Evolutionary conservation across 2,888 invertebrate genomes (phyloP).

Genomic region (Habroteleia sp.): DNA sequence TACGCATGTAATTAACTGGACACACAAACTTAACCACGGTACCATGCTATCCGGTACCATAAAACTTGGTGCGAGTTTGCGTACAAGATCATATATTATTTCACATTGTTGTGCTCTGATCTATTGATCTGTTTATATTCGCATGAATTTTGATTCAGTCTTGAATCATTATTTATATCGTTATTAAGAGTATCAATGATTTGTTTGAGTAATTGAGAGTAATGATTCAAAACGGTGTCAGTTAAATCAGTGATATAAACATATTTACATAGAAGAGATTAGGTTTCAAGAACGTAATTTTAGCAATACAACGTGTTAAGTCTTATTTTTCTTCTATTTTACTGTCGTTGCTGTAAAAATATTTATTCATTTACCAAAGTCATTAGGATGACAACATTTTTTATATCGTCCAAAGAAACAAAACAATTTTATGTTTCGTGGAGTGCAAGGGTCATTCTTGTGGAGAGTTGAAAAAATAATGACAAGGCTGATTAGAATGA

Average conservation of each 20-base stretch:
- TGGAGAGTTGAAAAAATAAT: conserved; percentile 69
- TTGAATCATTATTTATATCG: conserved; percentile 50
- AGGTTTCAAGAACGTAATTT: background rate
- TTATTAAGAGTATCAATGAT: conserved; percentile 48
- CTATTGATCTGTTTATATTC: conserved; percentile 74
- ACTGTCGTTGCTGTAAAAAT: too few relatives aligned
- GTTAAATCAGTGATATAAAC: conserved; percentile 18
- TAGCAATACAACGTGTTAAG: too few relatives aligned
- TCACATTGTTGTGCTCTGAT: conserved; percentile 69
- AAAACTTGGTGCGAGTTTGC: conserved; percentile 50
- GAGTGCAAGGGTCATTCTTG: conserved; percentile 65
- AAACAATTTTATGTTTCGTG: conserved; percentile 35
- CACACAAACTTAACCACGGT: conserved; percentile 75
- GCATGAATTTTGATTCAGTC: conserved; percentile 61
- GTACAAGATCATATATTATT: conserved; percentile 72
- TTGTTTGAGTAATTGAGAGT: conserved; percentile 39
- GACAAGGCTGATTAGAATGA: conserved; percentile 76
- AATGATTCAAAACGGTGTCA: conserved; percentile 36
- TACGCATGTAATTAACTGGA: conserved; percentile 80
- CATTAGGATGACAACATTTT: too few relatives aligned
- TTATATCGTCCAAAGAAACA: too few relatives aligned
- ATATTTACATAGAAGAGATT: background rate
- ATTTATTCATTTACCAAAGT: too few relatives aligned
- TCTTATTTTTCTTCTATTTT: too few relatives aligned
- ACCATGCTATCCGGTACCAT: conserved; percentile 46